Evolutionary conservation across 2,113 vertebrate genomes (phyloP), one percentile per base, ranked within the genome.

Genomic region (Antechinus flavipes): DNA sequence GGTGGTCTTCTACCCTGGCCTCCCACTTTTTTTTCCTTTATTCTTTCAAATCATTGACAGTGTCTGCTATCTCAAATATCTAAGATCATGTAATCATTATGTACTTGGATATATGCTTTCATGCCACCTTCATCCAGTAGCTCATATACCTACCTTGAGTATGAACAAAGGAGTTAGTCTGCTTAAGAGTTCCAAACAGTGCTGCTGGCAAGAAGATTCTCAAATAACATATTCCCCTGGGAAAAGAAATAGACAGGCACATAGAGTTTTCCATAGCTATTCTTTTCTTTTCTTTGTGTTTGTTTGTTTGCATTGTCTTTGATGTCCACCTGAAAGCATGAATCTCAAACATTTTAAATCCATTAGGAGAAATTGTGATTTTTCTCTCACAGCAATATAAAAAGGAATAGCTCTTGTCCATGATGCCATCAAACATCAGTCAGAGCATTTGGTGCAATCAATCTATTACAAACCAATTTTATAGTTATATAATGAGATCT

Each of bases 401-500:
- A 98, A 95, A 96, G 55, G 89, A 98, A 96, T 92, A 97, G 94
- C 95, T 91, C 97, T 98, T 98, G 96, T 96, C 97, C 98, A 93
- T 95, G 97, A 98, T 97, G 96, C 97, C 94, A 98, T 98, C 98
- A 98, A 98, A 98, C 98, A 97, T 93, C 14, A 90, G 95, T 96
- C 95, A 7, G 96, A 98, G 96, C 98, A 98, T 98, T 98, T 98
- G 98, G 98, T 97, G 94, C 98, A 97, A 99, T 99, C 98, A 98
- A 98, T 99, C 98, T 98, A 98, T 98, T 98, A 97, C 98, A 98
- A 98, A 98, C 98, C 98, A 98, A 98, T 98, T 99, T 99, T 98
- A 99, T 98, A 97, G 98, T 97, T 98, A 98, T 98, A 98, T 99
- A 98, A 99, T 98, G 98, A 99, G 98, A 97, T 98, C 98, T 99